Percentiles rank a stretch among this genome's conserved stretches.
phyloP scores from a whole-genome alignment of 1,140 invertebrate species.

The Proctacanthus coquilletti region DNA sequence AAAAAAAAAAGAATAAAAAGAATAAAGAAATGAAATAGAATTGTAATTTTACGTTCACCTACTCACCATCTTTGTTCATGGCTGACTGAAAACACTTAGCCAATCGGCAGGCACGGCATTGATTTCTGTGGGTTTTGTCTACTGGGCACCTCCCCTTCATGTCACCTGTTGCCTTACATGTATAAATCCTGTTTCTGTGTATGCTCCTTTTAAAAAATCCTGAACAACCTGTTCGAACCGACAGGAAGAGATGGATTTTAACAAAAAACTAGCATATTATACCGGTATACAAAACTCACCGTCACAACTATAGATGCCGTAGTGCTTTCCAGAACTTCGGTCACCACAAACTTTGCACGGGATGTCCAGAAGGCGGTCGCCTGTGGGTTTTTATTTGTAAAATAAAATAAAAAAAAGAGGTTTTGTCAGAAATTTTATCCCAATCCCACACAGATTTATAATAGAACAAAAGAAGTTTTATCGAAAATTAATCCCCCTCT shows the following conservation, averaged over 20 bases:
- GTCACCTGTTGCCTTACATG: slow-evolving; percentile 87
- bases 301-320: slow-evolving; percentile 94
- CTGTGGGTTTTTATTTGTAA: slow-evolving; percentile 34
- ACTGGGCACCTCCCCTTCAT: slow-evolving; percentile 87
- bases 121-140: slow-evolving; percentile 93
- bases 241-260: background rate
- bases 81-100: slow-evolving; percentile 93
- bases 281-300: slow-evolving; percentile 42
- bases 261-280: background rate
- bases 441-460: no score
- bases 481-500: background rate
- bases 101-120: slow-evolving; percentile 89
- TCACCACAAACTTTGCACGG: slow-evolving; percentile 94
- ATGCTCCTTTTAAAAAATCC: slow-evolving; percentile 96
- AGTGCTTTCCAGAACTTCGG: slow-evolving; percentile 91
- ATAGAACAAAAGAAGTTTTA: background rate
- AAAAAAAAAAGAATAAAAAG: no score
- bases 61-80: slow-evolving; percentile 98
- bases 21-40: background rate
- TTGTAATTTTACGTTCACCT: slow-evolving; percentile 1
- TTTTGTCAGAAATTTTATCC: background rate
- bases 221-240: slow-evolving; percentile 60
- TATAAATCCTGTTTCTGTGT: slow-evolving; percentile 87
- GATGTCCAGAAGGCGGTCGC: slow-evolving; percentile 85
- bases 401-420: background rate